phyloP scores from a whole-genome alignment of 1,140 invertebrate species.

The Batillaria attramentaria region DNA sequence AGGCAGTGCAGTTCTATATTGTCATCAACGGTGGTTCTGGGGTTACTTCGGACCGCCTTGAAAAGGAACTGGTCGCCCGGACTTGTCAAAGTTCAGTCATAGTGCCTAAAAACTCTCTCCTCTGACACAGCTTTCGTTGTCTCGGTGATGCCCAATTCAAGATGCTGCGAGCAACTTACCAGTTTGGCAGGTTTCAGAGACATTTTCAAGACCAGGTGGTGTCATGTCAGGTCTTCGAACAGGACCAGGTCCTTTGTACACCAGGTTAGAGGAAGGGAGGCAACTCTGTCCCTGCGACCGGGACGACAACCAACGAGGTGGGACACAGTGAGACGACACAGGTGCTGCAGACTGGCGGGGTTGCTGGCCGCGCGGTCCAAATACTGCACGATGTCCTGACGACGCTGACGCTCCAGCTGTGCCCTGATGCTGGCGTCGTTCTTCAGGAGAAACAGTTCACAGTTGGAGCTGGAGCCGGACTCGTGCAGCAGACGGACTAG shows the following conservation, averaged over 20 bases:
- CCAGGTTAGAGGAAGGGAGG: background rate
- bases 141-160: background rate
- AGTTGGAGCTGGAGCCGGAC: background rate
- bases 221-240: background rate
- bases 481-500: background rate
- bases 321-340: background rate
- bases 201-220: background rate
- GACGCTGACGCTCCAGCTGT: no score
- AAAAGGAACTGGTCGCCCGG: background rate
- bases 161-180: background rate
- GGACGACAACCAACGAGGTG: background rate
- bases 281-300: background rate
- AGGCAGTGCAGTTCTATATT: no score
- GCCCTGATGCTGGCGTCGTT: no score
- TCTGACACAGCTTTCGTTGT: background rate
- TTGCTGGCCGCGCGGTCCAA: no score
- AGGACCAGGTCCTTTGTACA: background rate
- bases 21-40: no score
- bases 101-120: background rate
- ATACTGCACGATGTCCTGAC: no score
- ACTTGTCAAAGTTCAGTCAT: background rate
- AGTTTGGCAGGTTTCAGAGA: background rate
- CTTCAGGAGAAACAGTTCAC: background rate
- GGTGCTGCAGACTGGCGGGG: no score
- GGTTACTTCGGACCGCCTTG: no score